Base-by-base conservation (phyloP, 2,888 invertebrate genomes). In the Agrochola litura region DNA sequence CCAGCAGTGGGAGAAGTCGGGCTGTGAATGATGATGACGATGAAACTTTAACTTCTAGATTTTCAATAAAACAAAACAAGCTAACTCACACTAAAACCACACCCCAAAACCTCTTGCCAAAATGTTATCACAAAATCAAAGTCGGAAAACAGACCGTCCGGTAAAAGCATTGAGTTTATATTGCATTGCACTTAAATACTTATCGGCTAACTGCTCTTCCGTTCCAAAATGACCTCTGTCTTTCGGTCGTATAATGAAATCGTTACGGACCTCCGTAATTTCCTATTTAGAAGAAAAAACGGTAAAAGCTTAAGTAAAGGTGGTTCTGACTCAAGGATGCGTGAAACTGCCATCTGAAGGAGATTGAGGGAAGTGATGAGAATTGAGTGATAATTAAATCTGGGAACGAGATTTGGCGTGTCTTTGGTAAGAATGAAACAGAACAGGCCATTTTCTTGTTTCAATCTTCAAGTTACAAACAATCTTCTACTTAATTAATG, bases 61-160 rank as follows among this genome's bases (percentile, higher is more conserved):
- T 19, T 22, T 9, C 9, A 22, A 54, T 54, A 2, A 54, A 54
- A 19, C 16, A 22, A 30, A 46, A 80, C 46, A 4, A 37, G 2
- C 41, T 52, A 58, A 75, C n/a, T n/a, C 10, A 41, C 73, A 88
- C 58, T 73, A 14, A n/a, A 2, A 71, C 89, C 76, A 46, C 65
- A 76, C 80, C 77, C 77, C n/a, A 71, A 78, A 81, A 78, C 69
- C 76, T 79, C 81, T 83, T 75, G 81, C 76, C 70, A 14, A 85
- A 87, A 84, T 78, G 73, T 87, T 86, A 89, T 87, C 86, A 83
- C 77, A 79, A 79, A 84, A 81, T 75, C 65, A 75, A 69, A 84
- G 68, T 81, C 61, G 54, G 65, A 87, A 86, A 82, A 86, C 73
- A 72, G 72, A 80, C 87, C 84, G 67, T 88, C 72, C 68, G 10